Percentiles rank a stretch among this genome's conserved stretches.
phyloP scores from a whole-genome alignment of 2,797 vertebrate species.

The Lutjanus campechanus region DNA sequence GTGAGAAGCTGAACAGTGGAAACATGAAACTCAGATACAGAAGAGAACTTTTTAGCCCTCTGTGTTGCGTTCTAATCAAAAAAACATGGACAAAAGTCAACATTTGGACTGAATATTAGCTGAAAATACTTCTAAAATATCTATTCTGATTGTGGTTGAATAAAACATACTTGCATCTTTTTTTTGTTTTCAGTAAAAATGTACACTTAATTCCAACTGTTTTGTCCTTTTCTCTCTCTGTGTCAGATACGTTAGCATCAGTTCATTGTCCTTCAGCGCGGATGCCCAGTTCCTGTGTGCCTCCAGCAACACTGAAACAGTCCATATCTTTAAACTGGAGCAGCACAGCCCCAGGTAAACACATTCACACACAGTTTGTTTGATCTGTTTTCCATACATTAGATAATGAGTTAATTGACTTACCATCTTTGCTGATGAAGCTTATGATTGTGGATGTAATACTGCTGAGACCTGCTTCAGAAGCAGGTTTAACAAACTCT shows the following conservation, averaged over 20 bases:
- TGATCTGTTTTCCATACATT: not conserved
- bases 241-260: constrained; percentile 94
- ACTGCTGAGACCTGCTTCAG: not conserved
- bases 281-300: constrained; percentile 95
- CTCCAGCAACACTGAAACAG: constrained; percentile 96
- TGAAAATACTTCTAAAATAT: not conserved
- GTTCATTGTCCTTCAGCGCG: constrained; percentile 93
- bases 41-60: not conserved
- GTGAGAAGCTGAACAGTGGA: constrained; percentile 9
- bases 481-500: no score
- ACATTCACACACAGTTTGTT: not conserved
- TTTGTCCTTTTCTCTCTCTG: constrained; percentile 13
- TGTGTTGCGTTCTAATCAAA: not conserved
- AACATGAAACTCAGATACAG: constrained; percentile 10
- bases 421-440: not conserved
- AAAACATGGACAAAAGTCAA: not conserved
- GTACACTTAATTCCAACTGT: not conserved
- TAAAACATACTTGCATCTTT: not conserved
- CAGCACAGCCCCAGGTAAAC: constrained; percentile 86
- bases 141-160: not conserved
- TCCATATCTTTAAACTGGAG: constrained; percentile 96
- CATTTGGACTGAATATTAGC: not conserved
- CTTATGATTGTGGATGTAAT: not conserved
- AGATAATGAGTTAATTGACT: not conserved
- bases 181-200: constrained; percentile 3